A percentile compares a stretch with the other conserved stretches of the same genome.
Conservation (phyloP, 1,140 invertebrate genomes). For the Zaprionus lachaisei region DNA sequence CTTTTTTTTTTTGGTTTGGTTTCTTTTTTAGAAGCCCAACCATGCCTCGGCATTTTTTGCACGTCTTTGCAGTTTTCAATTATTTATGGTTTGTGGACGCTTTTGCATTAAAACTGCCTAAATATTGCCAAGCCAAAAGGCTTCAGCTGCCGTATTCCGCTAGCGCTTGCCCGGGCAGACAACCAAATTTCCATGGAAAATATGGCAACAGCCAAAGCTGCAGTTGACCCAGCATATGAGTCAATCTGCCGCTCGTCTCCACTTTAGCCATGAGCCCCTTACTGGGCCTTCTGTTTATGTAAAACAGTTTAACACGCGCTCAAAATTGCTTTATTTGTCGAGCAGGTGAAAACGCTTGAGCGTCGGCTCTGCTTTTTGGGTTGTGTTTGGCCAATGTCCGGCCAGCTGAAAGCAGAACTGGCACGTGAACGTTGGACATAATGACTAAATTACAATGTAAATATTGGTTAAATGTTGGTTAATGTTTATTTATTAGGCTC, state of each 20-base stretch:
- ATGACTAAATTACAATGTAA: slow-evolving; percentile 70
- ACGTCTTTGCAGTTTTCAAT: slow-evolving; percentile 74
- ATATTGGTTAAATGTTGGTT: slow-evolving; percentile 52
- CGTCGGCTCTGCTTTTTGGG: slow-evolving; percentile 28
- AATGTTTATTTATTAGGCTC: slow-evolving; percentile 56
- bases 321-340: slow-evolving; percentile 65
- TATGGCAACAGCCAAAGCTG: slow-evolving; percentile 50
- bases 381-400: slow-evolving; percentile 28
- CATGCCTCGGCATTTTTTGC: slow-evolving; percentile 61
- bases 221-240: slow-evolving; percentile 64
- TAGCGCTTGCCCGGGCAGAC: slow-evolving; percentile 34
- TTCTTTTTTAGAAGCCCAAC: slow-evolving; percentile 44
- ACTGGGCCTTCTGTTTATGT: slow-evolving; percentile 44
- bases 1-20: neutral
- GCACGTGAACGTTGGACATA: slow-evolving; percentile 35
- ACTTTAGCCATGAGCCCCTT: neutral
- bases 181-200: slow-evolving; percentile 60
- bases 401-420: slow-evolving; percentile 29
- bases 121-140: slow-evolving; percentile 54
- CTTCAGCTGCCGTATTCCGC: slow-evolving; percentile 19
- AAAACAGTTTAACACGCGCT: slow-evolving; percentile 61
- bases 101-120: slow-evolving; percentile 74
- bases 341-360: slow-evolving; percentile 49
- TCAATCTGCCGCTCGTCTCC: slow-evolving; percentile 40
- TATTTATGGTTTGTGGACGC: slow-evolving; percentile 76